These are phyloP conservation scores for Alethe diademata DNA, from an alignment of 2,113 vertebrate species.

Conservation along the genomic window DNA sequence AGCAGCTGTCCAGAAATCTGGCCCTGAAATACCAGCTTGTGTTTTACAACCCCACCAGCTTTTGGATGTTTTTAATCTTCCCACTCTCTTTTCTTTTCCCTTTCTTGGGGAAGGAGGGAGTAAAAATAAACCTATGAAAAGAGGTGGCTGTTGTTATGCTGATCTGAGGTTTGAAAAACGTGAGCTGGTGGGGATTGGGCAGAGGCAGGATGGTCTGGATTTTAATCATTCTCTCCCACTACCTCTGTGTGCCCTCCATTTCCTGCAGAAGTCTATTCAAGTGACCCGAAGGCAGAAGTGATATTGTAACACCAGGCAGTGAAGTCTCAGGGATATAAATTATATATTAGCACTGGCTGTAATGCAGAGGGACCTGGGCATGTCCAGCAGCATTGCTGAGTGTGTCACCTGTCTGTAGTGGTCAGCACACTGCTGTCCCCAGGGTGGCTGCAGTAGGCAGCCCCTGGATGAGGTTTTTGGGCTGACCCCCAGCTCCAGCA, in stretches of 20 bases:
- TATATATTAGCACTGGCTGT: conserved; percentile 15
- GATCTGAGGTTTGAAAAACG: neutral
- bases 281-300: neutral
- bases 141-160: neutral
- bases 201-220: neutral
- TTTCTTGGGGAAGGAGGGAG: rapidly evolving
- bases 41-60: neutral
- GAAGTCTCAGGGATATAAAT: conserved; percentile 15
- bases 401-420: conserved; percentile 27
- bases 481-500: conserved; percentile 59
- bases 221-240: neutral
- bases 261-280: neutral
- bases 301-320: neutral
- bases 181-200: neutral
- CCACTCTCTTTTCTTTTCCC: neutral
- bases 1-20: neutral
- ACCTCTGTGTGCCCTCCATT: neutral
- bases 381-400: neutral
- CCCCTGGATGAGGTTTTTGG: neutral
- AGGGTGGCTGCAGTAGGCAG: neutral
- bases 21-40: neutral
- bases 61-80: neutral
- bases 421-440: neutral
- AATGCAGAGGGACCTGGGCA: neutral
- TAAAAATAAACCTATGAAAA: neutral